Base-by-base conservation (phyloP, 2,113 vertebrate species). In the Acrocephalus arundinaceus region DNA sequence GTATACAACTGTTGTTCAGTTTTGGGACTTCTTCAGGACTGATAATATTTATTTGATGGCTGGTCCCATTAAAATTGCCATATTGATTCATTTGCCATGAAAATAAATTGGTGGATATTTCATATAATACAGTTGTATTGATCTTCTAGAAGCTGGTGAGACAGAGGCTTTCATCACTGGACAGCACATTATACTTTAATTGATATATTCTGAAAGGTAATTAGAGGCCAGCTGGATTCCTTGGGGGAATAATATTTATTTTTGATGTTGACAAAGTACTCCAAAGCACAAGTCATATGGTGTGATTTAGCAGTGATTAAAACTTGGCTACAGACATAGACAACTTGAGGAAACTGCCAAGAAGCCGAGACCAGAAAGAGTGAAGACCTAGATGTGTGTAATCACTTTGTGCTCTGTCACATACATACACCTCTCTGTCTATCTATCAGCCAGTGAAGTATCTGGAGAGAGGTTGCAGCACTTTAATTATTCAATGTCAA, bases 1-100 rank as follows among this genome's bases (percentile, higher is more conserved):
- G 10, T 72, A 39, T 59, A 45, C 54, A 87, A 35, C 43, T 35
- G 49, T 66, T 83, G 39, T 83, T 74, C 27, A 2, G 24, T 25
- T 87, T 82, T 15, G 82, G 16, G 28, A 90, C 63, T 89, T 96
- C 67, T 95, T 76, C 52, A 79, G 77, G 61, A 46, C 20, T 20
- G 28, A 13, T 83, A 97, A 87, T 33, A 94, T 91, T 89, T 73
- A 52, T 83, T 85, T 95, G 93, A 83, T 90, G 76, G 93, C 68
- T 78, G 67, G 19, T 94, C 31, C 59, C 61, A 79, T 97, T 96
- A 95, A 96, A 96, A 92, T 52, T 58, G 41, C 65, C 13, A 7
- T 73, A 98, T 96, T 59, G 91, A 97, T 96, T 87, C 6, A 46
- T 90, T 89, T 96, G 82, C 77, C 91, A 96, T 70, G 82, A 93